Conservation (phyloP, 2,113 vertebrate species). For the Myiozetetes cayanensis region DNA sequence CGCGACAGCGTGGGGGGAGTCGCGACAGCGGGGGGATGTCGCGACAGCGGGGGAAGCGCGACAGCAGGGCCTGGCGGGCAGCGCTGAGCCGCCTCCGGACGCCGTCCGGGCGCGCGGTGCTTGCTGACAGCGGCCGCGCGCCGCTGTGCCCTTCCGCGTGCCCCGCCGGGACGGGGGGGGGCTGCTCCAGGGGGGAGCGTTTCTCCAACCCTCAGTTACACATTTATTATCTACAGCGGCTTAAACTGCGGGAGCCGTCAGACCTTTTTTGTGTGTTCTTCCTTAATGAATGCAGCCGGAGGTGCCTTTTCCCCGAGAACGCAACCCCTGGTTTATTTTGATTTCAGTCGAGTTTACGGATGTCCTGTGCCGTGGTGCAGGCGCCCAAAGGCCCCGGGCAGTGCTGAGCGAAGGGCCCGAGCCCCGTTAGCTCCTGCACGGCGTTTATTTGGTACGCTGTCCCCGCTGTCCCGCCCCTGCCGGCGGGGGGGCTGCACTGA, state of each 20-base stretch:
- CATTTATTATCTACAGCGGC: accelerated
- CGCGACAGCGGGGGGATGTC: not conserved
- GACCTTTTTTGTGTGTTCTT: not conserved
- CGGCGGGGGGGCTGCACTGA: no score
- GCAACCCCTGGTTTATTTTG: no score
- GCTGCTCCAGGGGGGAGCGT: accelerated
- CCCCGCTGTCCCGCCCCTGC: no score
- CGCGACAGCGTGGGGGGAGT: not conserved
- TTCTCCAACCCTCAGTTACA: accelerated
- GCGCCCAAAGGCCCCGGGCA: no score
- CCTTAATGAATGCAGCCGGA: accelerated
- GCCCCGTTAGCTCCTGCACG: no score
- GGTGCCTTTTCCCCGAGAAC: no score
- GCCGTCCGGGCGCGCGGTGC: no score
- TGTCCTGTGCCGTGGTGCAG: no score
- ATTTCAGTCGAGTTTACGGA: no score
- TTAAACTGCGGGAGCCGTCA: accelerated
- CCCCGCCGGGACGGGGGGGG: accelerated
- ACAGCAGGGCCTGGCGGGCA: not conserved
- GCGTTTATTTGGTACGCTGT: no score
- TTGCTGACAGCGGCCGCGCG: accelerated
- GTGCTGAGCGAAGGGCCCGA: no score
- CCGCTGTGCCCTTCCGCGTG: not conserved
- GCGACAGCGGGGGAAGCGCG: not conserved
- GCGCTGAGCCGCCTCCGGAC: not conserved